Evolutionary conservation across 2,888 invertebrate species (phyloP).

Genomic region (Macrosoma leucophasiata): DNA sequence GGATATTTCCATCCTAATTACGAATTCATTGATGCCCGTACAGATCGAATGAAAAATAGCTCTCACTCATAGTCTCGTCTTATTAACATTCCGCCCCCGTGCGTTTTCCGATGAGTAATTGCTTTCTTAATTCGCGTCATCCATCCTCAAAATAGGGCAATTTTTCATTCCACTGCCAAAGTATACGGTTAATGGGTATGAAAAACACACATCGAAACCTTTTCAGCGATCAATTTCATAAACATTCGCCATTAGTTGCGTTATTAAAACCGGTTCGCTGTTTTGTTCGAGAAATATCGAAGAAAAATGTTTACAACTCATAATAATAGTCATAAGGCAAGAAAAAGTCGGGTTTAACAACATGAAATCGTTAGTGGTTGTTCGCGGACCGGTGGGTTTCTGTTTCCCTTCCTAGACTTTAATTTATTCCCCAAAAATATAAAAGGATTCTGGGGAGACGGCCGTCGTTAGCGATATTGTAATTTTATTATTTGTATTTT

Average conservation of each 20-base stretch:
- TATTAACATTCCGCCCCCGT: slow-evolving; percentile 73
- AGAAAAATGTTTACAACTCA: slow-evolving; percentile 30
- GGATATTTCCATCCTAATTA: slow-evolving; percentile 57
- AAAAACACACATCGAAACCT: slow-evolving; percentile 32
- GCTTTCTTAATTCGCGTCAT: slow-evolving; percentile 75
- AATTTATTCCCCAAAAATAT: slow-evolving; percentile 72
- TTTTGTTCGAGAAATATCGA: slow-evolving; percentile 20
- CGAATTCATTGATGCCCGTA: slow-evolving; percentile 51
- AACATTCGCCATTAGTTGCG: slow-evolving; percentile 13
- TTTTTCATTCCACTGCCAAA: slow-evolving; percentile 62
- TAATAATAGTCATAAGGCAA: slow-evolving; percentile 34
- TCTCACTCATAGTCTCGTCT: slow-evolving; percentile 55
- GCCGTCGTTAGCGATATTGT: slow-evolving; percentile 75
- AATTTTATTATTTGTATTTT: slow-evolving; percentile 77
- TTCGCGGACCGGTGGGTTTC: slow-evolving; percentile 50
- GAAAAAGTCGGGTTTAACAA: slow-evolving; percentile 44
- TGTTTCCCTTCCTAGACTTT: slow-evolving; percentile 55
- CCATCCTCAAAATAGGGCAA: slow-evolving; percentile 72
- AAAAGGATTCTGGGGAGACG: slow-evolving; percentile 71
- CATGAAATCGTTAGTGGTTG: slow-evolving; percentile 57
- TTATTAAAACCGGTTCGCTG: slow-evolving; percentile 20
- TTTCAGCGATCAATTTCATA: too few species aligned
- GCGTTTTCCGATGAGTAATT: slow-evolving; percentile 72
- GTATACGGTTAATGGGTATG: slow-evolving; percentile 41
- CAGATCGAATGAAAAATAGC: slow-evolving; percentile 65